Evolutionary conservation across 64 coral and sea anemone species (phyloP).

Genomic region (Orbicella faveolata): DNA sequence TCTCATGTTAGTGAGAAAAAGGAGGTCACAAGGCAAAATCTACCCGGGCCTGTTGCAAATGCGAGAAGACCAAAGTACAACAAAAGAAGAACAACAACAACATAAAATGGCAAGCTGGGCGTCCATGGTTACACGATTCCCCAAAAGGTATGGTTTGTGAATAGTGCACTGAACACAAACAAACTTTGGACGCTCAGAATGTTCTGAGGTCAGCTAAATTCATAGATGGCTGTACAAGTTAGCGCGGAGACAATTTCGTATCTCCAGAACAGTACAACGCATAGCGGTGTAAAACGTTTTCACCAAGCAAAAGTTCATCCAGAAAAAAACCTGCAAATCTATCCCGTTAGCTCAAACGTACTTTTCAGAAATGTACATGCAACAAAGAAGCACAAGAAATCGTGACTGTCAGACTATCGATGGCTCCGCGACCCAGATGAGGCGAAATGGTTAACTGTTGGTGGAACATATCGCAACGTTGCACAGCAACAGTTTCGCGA

Average conservation of each 20-base stretch:
- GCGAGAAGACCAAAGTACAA: too few species aligned
- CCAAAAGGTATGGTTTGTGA: not conserved
- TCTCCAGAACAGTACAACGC: not conserved
- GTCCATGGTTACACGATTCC: not conserved
- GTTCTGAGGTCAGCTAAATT: not conserved
- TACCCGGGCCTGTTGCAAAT: too few species aligned
- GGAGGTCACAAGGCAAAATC: too few species aligned
- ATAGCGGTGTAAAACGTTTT: not conserved
- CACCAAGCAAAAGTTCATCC: not conserved
- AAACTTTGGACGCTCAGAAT: not conserved
- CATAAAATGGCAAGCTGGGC: slow-evolving; percentile 12
- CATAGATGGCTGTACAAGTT: slow-evolving; percentile 26
- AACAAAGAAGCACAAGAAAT: slow-evolving; percentile 14
- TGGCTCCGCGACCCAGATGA: slow-evolving; percentile 27
- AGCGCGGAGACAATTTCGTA: not conserved
- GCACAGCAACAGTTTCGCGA: slow-evolving; percentile 36
- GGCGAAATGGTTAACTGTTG: not conserved
- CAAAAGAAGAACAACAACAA: too few species aligned
- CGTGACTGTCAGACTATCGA: not conserved
- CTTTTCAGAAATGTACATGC: slow-evolving; percentile 24
- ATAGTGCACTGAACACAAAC: slow-evolving; percentile 9
- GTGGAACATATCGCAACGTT: not conserved
- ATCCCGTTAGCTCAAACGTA: not conserved
- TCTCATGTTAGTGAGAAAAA: too few species aligned
- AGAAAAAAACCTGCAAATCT: slow-evolving; percentile 21